Base-by-base conservation (phyloP, 2,797 vertebrate species). In the Phoeniculus purpureus region DNA sequence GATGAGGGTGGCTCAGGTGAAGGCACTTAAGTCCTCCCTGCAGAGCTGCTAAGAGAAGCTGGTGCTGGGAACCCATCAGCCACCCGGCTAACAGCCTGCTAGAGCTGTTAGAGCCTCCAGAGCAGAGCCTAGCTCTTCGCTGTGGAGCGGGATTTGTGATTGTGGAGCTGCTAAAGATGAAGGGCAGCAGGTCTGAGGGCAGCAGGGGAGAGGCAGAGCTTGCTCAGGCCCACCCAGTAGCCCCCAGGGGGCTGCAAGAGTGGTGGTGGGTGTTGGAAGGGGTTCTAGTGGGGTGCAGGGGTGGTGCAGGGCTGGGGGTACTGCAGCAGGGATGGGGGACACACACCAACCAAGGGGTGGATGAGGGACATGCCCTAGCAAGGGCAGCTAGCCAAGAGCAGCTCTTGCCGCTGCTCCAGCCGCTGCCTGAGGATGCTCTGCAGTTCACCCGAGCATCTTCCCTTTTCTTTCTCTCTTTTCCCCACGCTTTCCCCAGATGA, bases 401-500 rank as follows among this genome's bases (percentile, higher is more conserved):
- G 19, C 71, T 77, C 59, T 5, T 1, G 68, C 64, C 22, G 52
- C 58, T 15, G 72, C 80, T 40, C 22, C 15, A 19, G 37, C 71
- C 9, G 0, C 71, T 12, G 47, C 71, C 60, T 1, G 2, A 32
- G 60, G 85, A 31, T 34, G 92, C 31, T 40, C 40, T 1, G 27
- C 0, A 5, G 3, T 31, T 70, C 6, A 22, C 56, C 22, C 3
- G 64, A 62, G 3, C 5, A 4, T 16, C 62, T 51, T 48, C 55
- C 87, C 50, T 15, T 72, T 8, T 51, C 22, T 48, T 48, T 48
- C 48, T 48, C 21, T 48, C 10, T 22, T 48, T 48, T 20, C 48
- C 27, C 90, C 45, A 52, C 29, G 64, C 82, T 56, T 25, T 62
- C 67, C n/a, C 22, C 73, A 98, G 98, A 98, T 98, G 97, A 86